Base-by-base conservation (phyloP, 2,888 invertebrate genomes). In the Drosophila eohydei region DNA sequence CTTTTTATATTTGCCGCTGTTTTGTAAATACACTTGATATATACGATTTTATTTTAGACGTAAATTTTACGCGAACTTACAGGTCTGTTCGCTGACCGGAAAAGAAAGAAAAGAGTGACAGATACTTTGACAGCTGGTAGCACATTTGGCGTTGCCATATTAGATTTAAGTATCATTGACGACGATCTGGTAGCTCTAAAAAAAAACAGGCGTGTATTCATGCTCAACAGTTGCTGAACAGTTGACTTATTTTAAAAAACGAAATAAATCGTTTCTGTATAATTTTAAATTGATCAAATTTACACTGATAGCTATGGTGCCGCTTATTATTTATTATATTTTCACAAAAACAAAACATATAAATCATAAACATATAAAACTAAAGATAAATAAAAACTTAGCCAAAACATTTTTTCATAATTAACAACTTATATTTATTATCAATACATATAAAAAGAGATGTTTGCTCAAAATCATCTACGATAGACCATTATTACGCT, bases 51-150 rank as follows among this genome's bases (percentile, higher is more conserved):
- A 80, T 71, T 80, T 71, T 55, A 62, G 40, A 58, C 66, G 80
- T 74, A 71, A 60, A 63, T 52, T 44, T 48, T 56, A 73, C 72
- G 81, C 83, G 82, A 78, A 93, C 92, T 92, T 90, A 92, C 92
- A 90, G 89, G 91, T 92, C 85, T 91, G 89, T 91, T 91, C 87
- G 92, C 85, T 89, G 91, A 92, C 92, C 92, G 93, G 92, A 92
- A 91, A 89, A 91, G 92, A 90, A 90, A 82, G 92, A 91, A 88
- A 80, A 85, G 82, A 84, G 54, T 89, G 92, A 86, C 90, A 91
- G 80, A 78, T 82, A 71, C 61, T 50, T 72, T 75, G 63, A 80
- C 78, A 81, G 50, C 63, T 89, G 88, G 80, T 82, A 68, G 63
- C 36, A 30, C 41, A 7, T 1, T 3, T 4, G 21, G 66, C 14